These are phyloP conservation scores for Malaclemys terrapin DNA, from an alignment of 2,113 vertebrate genomes.

Conservation along the genomic window DNA sequence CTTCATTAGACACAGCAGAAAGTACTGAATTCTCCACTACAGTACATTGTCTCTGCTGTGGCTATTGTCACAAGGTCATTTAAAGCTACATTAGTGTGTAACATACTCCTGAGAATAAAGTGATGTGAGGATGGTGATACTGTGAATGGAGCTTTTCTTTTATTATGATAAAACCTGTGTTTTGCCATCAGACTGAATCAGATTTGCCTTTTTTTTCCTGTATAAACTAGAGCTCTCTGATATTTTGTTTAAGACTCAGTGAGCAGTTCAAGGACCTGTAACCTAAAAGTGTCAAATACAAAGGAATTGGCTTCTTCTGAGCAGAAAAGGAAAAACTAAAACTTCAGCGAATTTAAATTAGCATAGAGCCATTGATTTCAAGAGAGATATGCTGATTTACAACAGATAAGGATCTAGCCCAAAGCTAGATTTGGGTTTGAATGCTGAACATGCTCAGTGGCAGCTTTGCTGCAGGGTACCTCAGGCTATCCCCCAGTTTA, in stretches of 20 bases:
- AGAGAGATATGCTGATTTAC: neutral
- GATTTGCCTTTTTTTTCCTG: neutral
- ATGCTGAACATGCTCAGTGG: neutral
- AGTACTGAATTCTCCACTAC: neutral
- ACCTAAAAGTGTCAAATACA: neutral
- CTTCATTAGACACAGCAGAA: neutral
- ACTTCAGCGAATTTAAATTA: neutral
- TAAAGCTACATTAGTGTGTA: neutral
- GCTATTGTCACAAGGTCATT: neutral
- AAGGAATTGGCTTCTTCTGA: accelerated
- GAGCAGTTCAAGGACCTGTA: neutral
- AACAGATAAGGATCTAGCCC: neutral
- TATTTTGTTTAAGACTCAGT: neutral
- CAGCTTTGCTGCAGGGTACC: neutral
- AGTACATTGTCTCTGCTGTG: neutral
- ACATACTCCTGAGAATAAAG: neutral
- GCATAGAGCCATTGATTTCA: neutral
- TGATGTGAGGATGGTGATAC: neutral
- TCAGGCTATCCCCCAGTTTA: accelerated
- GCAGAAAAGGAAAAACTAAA: neutral
- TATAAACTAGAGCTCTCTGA: neutral
- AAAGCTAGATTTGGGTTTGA: neutral
- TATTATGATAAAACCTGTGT: neutral
- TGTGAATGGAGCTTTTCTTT: neutral
- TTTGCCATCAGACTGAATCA: neutral